Evolutionary conservation across 2,797 vertebrate genomes (phyloP).

Genomic region (Chrosomus eos): DNA sequence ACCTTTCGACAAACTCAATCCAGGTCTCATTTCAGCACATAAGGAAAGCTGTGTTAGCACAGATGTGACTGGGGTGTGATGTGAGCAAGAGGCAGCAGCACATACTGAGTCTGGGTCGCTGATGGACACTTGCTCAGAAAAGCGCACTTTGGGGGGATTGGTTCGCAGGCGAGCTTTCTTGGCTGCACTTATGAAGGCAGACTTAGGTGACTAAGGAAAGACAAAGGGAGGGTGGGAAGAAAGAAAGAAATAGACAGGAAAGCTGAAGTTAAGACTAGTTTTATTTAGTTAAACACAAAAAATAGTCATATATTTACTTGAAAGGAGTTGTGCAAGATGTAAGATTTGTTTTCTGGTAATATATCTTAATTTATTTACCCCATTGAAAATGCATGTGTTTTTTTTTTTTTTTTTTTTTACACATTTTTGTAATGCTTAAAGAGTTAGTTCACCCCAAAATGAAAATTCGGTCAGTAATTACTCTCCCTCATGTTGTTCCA

Average conservation of each 20-base stretch:
- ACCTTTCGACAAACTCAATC: slow-evolving; percentile 10
- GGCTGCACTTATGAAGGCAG: slow-evolving; percentile 97
- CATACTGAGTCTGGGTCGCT: slow-evolving; percentile 93
- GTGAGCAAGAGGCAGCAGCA: slow-evolving; percentile 59
- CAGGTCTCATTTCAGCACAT: slow-evolving; percentile 50
- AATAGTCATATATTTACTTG: no score
- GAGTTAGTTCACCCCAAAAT: no score
- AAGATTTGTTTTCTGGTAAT: background rate
- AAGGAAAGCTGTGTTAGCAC: slow-evolving; percentile 41
- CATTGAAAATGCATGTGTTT: no score
- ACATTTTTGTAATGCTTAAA: background rate
- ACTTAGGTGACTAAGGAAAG: slow-evolving; percentile 90
- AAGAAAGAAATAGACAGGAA: slow-evolving; percentile 52
- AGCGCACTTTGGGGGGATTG: slow-evolving; percentile 95
- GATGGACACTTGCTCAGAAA: slow-evolving; percentile 96
- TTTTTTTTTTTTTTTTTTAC: background rate
- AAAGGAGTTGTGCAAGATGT: background rate
- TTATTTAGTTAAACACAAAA: background rate
- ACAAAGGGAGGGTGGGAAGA: slow-evolving; percentile 47
- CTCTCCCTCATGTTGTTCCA: no score
- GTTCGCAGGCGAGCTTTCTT: slow-evolving; percentile 96
- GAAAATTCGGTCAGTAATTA: no score
- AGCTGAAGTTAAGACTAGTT: slow-evolving; percentile 10
- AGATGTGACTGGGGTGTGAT: slow-evolving; percentile 46
- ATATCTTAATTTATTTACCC: background rate